A percentile compares a stretch with the other conserved stretches of the same genome.
Conservation (phyloP, 2,797 vertebrate species). For the Clarias laeviceps region DNA sequence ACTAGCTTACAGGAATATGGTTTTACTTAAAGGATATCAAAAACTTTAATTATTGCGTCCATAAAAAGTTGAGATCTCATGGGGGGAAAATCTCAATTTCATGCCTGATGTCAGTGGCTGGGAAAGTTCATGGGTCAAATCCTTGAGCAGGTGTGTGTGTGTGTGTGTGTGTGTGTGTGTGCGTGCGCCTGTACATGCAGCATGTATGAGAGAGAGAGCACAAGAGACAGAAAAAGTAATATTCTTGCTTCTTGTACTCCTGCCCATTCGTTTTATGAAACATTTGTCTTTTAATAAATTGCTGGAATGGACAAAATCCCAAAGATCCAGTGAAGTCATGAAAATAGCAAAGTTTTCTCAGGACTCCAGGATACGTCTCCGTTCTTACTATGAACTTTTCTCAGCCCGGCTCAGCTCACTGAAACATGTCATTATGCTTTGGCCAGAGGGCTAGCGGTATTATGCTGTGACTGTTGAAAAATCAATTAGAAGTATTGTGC, state of each 20-base stretch:
- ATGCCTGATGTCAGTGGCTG: slow-evolving; percentile 25
- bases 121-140: slow-evolving; percentile 42
- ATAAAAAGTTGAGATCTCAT: slow-evolving; percentile 11
- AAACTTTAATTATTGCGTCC: slow-evolving; percentile 12
- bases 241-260: slow-evolving; percentile 22
- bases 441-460: neutral
- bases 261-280: slow-evolving; percentile 62
- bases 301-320: slow-evolving; percentile 42
- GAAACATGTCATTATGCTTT: slow-evolving; percentile 4
- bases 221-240: slow-evolving; percentile 25
- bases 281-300: slow-evolving; percentile 55
- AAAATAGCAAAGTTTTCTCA: slow-evolving; percentile 58
- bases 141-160: slow-evolving; percentile 49
- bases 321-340: slow-evolving; percentile 52
- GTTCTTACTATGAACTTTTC: slow-evolving; percentile 18
- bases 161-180: neutral
- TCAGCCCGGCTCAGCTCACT: slow-evolving; percentile 21
- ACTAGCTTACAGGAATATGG: slow-evolving; percentile 1
- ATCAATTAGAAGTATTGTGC: slow-evolving; percentile 18
- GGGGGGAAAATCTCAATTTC: slow-evolving; percentile 18
- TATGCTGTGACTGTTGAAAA: slow-evolving; percentile 18
- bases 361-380: slow-evolving; percentile 33
- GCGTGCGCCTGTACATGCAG: neutral
- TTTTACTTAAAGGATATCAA: slow-evolving; percentile 1
- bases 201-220: neutral